Conservation (phyloP, 2,113 vertebrate genomes). For the Fukomys damarensis region DNA sequence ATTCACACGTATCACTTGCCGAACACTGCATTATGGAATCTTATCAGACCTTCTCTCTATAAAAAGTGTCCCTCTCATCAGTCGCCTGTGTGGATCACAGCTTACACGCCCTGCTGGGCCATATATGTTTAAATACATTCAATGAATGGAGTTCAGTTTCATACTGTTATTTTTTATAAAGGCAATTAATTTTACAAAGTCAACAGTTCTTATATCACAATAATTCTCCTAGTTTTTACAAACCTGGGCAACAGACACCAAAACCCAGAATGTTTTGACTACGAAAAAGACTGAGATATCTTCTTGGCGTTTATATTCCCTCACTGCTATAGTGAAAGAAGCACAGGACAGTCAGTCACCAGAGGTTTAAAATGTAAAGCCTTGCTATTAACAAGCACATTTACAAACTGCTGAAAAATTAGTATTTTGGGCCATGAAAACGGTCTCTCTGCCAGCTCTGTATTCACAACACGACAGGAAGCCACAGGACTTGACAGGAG, state of each 20-base stretch:
- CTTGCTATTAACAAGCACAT: background rate
- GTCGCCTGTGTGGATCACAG: background rate
- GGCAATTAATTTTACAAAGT: background rate
- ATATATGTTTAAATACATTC: background rate
- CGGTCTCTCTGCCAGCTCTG: rapidly evolving
- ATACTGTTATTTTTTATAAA: background rate
- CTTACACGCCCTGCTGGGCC: background rate
- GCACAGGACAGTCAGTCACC: background rate
- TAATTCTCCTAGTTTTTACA: background rate
- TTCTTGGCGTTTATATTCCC: background rate
- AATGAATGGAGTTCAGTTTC: background rate
- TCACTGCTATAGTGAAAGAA: background rate
- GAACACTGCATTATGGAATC: background rate
- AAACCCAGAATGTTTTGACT: background rate
- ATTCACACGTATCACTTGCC: background rate
- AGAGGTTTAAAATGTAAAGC: background rate
- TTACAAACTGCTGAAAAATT: background rate
- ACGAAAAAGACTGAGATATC: background rate
- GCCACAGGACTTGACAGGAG: background rate
- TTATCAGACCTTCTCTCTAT: background rate
- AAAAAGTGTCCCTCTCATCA: background rate
- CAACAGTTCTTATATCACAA: background rate
- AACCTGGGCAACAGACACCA: background rate
- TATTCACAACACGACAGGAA: background rate
- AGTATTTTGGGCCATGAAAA: background rate